A percentile compares a stretch with the other conserved stretches of the same genome.
These are phyloP conservation scores for Argentina silus DNA, from an alignment of 2,797 vertebrate genomes.

Conservation along the genomic window DNA sequence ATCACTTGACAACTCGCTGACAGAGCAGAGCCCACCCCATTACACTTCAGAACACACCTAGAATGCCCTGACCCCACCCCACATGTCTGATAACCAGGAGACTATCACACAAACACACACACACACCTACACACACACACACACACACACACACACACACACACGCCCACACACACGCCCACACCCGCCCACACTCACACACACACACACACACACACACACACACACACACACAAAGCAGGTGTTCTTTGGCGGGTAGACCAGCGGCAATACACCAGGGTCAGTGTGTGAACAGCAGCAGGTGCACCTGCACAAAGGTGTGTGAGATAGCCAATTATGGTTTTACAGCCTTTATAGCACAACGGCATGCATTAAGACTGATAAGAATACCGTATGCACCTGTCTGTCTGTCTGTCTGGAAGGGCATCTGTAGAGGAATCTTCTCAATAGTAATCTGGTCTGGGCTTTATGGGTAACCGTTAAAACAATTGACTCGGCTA, in stretches of 20 bases:
- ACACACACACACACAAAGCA: constrained; percentile 36
- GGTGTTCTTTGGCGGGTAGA: constrained; percentile 31
- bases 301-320: constrained; percentile 51
- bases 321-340: constrained; percentile 50
- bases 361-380: neutral
- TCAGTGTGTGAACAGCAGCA: constrained; percentile 40
- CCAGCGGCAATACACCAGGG: constrained; percentile 21
- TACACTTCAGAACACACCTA: constrained; percentile 15
- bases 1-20: constrained; percentile 49
- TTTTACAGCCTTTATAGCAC: constrained; percentile 48
- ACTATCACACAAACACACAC: constrained; percentile 7
- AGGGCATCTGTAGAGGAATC: neutral
- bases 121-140: neutral
- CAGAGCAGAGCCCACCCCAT: constrained; percentile 34
- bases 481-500: too few relatives aligned
- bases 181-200: neutral
- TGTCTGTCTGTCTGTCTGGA: too few relatives aligned
- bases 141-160: neutral
- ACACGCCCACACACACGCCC: neutral
- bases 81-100: constrained; percentile 17
- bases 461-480: neutral
- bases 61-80: neutral
- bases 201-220: constrained; percentile 11
- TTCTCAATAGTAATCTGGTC: neutral
- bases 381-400: constrained; percentile 11